Conservation (phyloP, 2,113 vertebrate species). For the Columba livia region DNA sequence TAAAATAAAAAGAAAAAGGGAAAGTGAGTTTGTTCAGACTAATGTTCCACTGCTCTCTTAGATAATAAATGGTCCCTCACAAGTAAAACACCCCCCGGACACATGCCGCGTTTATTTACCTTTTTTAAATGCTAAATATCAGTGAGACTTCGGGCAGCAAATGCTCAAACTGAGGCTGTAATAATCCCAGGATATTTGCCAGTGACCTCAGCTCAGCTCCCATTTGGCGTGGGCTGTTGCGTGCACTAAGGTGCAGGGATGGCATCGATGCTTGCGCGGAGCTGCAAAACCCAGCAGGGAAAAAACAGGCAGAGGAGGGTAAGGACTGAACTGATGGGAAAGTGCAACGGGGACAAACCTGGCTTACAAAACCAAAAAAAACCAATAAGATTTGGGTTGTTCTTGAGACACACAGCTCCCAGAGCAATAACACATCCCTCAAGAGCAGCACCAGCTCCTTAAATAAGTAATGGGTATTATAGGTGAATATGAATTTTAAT, state of each 20-base stretch:
- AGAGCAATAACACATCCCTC: rapidly evolving
- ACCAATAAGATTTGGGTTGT: neutral
- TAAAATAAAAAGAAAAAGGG: neutral
- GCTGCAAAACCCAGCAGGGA: neutral
- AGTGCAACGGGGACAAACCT: neutral
- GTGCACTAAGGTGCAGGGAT: rapidly evolving
- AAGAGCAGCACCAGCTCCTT: neutral
- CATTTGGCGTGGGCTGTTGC: neutral
- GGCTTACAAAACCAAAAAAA: neutral
- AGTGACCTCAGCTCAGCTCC: neutral
- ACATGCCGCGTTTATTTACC: rapidly evolving
- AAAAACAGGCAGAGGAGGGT: neutral
- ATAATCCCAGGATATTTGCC: neutral
- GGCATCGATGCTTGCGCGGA: rapidly evolving
- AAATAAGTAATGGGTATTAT: neutral
- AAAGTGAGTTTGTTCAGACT: neutral
- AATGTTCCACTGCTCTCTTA: neutral
- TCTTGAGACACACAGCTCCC: rapidly evolving
- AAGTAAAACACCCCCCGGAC: rapidly evolving
- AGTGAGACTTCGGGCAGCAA: neutral
- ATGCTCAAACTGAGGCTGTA: neutral
- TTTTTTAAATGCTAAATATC: neutral
- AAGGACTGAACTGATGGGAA: neutral
- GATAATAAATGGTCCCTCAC: neutral
- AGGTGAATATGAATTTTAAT: rapidly evolving